Base-by-base conservation (phyloP, 2,113 vertebrate species). In the Nannobrachium achirus region DNA sequence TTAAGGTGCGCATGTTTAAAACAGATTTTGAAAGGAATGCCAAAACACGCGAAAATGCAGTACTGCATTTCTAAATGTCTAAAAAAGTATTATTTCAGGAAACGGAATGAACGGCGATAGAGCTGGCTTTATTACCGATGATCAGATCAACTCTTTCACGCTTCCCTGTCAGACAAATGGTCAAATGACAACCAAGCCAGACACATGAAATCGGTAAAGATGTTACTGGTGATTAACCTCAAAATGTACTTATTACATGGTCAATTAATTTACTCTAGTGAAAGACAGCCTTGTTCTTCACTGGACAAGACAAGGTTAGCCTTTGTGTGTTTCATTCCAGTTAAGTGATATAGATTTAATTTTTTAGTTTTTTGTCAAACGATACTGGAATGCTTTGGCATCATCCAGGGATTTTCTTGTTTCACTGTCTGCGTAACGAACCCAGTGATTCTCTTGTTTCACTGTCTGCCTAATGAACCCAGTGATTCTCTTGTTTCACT, bases 311-410 rank as follows among this genome's bases (percentile, higher is more conserved):
- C 46, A 33, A 33, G 25, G 25, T 33, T 33, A 5, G 3, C 25
- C 25, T 25, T 25, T 25, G 25, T 25, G 25, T 4, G 25, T 25
- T 25, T 25, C 25, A 25, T 25, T 25, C 25, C 25, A 25, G 20
- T 4, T 25, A 13, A 48, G 14, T 44, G 11, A 44, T 42, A 11
- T 44, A 44, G 42, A 44, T 44, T 11, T 44, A 41, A 7, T 8
- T 18, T 45, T 44, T 59, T 44, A 19, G 40, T 19, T 10, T 9
- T 63, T 38, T 39, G 33, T 41, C 33, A 10, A 42, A 20, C 14
- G 16, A 38, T 10, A 46, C n/a, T 67, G 65, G 64, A 67, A 56
- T 67, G 15, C 41, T 19, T 44, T 66, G 52, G 14, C 52, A 25
- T 66, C 13, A 45, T 56, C 13, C 16, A 45, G 45, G 44, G 56